phyloP scores from a whole-genome alignment of 2,113 vertebrate genomes.

The Bubo bubo region DNA sequence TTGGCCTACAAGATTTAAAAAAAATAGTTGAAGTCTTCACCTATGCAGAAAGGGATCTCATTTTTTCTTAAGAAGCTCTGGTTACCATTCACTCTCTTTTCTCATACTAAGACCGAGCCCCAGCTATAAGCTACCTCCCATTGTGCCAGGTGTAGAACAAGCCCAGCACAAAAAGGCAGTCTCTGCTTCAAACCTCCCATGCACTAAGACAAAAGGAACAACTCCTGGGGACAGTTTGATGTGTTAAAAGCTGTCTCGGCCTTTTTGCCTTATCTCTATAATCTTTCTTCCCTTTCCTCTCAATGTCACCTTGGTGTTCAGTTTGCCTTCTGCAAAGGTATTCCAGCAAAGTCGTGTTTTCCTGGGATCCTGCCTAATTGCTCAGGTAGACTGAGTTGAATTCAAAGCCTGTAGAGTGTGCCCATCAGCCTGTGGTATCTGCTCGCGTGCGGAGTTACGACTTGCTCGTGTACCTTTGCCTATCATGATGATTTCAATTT shows the following conservation, averaged over 20 bases:
- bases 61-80: neutral
- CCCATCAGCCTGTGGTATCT: neutral
- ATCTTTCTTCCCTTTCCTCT: neutral
- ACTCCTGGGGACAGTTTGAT: neutral
- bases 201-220: neutral
- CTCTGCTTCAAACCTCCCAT: neutral
- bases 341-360: neutral
- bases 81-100: neutral
- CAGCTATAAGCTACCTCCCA: neutral
- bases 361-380: neutral
- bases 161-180: neutral
- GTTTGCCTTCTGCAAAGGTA: neutral
- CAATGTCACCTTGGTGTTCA: neutral
- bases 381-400: accelerated
- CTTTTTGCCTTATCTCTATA: neutral
- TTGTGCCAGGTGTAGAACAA: neutral
- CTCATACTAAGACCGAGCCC: neutral
- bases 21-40: neutral
- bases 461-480: neutral
- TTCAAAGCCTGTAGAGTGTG: neutral
- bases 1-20: neutral
- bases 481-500: accelerated
- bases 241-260: neutral
- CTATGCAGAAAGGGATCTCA: neutral
- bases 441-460: accelerated